phyloP scores from a whole-genome alignment of 2,888 invertebrate species.

The Laspeyria flexula region DNA sequence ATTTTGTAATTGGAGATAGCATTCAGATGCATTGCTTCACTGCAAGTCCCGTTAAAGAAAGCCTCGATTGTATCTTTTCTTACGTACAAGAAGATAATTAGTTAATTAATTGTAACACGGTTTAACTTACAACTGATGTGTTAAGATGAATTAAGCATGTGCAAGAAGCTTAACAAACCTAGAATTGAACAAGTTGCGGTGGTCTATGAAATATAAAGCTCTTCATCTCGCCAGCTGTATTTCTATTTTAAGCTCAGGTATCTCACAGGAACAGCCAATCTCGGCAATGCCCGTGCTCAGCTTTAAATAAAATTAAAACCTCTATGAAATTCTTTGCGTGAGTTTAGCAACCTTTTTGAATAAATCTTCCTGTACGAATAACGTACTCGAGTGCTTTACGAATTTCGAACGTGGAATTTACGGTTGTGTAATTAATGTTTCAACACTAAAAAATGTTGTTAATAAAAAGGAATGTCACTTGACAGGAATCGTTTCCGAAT shows the following conservation, averaged over 20 bases:
- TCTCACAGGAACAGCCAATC: conserved; percentile 57
- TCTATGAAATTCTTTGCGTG: conserved; percentile 57
- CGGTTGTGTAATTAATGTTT: conserved; percentile 18
- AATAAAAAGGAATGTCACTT: conserved; percentile 43
- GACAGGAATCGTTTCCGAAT: conserved; percentile 28
- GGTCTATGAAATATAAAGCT: conserved; percentile 60
- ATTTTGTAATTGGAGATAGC: conserved; percentile 57
- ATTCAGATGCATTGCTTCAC: conserved; percentile 45
- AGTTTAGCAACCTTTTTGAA: conserved; percentile 52
- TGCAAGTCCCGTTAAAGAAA: conserved; percentile 57
- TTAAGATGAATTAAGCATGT: conserved; percentile 41
- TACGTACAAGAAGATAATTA: conserved; percentile 57
- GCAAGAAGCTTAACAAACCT: conserved; percentile 39
- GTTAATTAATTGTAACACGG: conserved; percentile 70
- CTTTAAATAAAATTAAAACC: conserved; percentile 67
- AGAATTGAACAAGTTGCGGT: conserved; percentile 43
- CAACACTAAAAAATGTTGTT: conserved; percentile 16
- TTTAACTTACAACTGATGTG: conserved; percentile 55
- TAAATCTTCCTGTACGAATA: conserved; percentile 41
- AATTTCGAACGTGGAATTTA: conserved; percentile 28
- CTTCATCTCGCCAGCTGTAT: conserved; percentile 56
- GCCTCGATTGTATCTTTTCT: conserved; percentile 57
- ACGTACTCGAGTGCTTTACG: conserved; percentile 32
- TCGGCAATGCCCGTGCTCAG: conserved; percentile 44
- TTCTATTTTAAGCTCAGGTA: conserved; percentile 70